These are phyloP conservation scores for Loripinus fragilis DNA, from an alignment of 2,888 invertebrate species.

Conservation along the genomic window DNA sequence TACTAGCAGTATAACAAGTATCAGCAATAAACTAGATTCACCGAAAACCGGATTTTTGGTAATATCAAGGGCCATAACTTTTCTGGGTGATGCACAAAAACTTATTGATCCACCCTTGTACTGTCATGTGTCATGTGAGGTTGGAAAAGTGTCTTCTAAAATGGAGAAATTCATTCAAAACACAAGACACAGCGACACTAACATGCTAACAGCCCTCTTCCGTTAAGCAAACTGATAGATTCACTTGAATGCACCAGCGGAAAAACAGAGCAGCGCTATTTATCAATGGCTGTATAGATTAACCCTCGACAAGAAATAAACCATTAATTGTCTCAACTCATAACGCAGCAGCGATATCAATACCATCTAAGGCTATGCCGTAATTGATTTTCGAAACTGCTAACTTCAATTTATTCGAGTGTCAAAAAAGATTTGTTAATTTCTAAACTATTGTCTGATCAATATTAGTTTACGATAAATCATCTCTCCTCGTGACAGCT, in stretches of 20 bases:
- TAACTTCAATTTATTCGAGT: conserved; percentile 64
- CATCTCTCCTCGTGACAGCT: conserved; percentile 14
- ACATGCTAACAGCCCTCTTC: no score
- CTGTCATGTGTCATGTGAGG: no score
- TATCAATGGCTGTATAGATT: background rate
- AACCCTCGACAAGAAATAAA: conserved; percentile 14
- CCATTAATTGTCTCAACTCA: conserved; percentile 12
- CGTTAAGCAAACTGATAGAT: no score
- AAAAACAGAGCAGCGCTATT: background rate
- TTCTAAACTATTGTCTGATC: conserved; percentile 56
- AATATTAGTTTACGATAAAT: conserved; percentile 18
- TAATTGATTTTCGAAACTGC: conserved; percentile 55
- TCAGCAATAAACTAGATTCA: no score
- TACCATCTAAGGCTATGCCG: conserved; percentile 32
- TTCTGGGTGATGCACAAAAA: no score
- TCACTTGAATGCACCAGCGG: background rate
- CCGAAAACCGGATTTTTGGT: no score
- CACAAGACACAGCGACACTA: no score
- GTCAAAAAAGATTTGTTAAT: conserved; percentile 64
- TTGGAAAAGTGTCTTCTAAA: no score
- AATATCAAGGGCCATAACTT: no score
- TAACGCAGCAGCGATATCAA: background rate
- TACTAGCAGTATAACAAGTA: no score
- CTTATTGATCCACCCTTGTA: no score
- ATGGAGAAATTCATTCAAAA: no score